phyloP scores from a whole-genome alignment of 2,888 invertebrate genomes.

The Trileptium ribeirensis region DNA sequence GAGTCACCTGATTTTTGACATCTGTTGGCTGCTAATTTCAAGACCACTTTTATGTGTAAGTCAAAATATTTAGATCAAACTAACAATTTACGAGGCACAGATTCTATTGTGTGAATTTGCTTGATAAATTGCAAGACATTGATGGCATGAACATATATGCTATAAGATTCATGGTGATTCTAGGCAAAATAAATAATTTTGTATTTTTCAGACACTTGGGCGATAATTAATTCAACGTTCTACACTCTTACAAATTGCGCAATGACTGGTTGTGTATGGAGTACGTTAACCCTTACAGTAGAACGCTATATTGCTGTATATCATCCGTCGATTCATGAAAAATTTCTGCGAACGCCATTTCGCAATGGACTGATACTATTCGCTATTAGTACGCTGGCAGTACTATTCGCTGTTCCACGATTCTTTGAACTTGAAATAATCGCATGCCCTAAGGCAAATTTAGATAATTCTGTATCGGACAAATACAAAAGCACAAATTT shows the following conservation, averaged over 20 bases:
- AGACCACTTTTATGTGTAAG: no score
- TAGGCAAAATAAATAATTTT: no score
- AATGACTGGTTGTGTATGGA: slow-evolving; percentile 17
- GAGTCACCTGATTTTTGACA: no score
- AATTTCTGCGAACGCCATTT: background rate
- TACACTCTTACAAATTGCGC: background rate
- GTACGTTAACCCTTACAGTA: background rate
- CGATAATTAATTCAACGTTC: background rate
- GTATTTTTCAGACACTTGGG: slow-evolving; percentile 3
- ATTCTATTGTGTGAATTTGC: no score
- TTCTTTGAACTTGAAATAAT: background rate
- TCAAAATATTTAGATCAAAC: no score
- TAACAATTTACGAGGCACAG: no score
- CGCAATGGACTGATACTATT: slow-evolving; percentile 4
- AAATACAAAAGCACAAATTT: background rate
- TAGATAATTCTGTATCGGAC: background rate
- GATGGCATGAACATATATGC: no score
- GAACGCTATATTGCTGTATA: slow-evolving; percentile 15
- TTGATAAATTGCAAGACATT: no score
- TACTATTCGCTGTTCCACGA: background rate
- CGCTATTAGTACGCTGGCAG: background rate
- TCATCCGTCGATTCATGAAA: slow-evolving; percentile 6
- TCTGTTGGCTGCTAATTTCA: no score
- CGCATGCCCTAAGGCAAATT: background rate
- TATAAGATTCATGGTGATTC: no score